A percentile compares a stretch with the other conserved stretches of the same genome.
Evolutionary conservation across 1,140 invertebrate species (phyloP).

Genomic region (Rhyacophila brunnea): DNA sequence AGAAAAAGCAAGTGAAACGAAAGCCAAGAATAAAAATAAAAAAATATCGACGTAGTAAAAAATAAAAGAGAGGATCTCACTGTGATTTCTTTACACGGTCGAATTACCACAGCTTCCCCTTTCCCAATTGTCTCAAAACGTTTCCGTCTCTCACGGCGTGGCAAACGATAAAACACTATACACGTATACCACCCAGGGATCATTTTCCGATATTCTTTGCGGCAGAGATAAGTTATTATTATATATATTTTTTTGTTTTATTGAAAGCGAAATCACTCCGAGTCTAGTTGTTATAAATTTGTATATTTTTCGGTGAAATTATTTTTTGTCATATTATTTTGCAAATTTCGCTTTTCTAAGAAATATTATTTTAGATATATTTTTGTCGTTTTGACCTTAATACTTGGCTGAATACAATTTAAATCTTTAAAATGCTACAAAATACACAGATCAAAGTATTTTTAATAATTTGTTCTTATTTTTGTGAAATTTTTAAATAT

Average conservation of each 20-base stretch:
- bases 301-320: slow-evolving; percentile 2
- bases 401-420: too few species aligned
- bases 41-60: slow-evolving; percentile 4
- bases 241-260: neutral
- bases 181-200: neutral
- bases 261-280: neutral
- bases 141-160: too few species aligned
- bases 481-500: too few species aligned
- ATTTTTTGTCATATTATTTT: neutral
- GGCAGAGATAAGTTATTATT: neutral
- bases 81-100: slow-evolving; percentile 7
- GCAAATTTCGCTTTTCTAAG: neutral
- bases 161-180: too few species aligned
- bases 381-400: too few species aligned
- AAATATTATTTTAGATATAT: too few species aligned
- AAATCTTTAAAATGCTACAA: too few species aligned
- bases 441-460: too few species aligned
- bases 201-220: neutral
- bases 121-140: too few species aligned
- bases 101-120: neutral
- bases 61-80: slow-evolving; percentile 1
- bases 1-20: neutral
- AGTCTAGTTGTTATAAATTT: neutral
- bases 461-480: too few species aligned
- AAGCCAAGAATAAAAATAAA: slow-evolving; percentile 1